A percentile compares a stretch with the other conserved stretches of the same genome.
These are phyloP conservation scores for Polyommatus iphigenia DNA, from an alignment of 2,888 invertebrate genomes.

Conservation along the genomic window DNA sequence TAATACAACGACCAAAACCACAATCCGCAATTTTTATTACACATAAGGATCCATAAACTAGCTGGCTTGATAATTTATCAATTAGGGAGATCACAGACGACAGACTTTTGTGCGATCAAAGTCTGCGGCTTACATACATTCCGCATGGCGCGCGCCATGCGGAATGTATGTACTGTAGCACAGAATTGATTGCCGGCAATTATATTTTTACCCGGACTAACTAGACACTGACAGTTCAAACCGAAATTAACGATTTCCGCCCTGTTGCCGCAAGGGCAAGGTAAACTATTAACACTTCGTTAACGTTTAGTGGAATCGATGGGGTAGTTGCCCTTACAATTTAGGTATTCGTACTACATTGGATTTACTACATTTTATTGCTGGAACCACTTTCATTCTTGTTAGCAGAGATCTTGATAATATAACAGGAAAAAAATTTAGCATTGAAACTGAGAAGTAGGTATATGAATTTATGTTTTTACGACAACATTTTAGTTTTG, in stretches of 20 bases:
- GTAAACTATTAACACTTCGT: conserved; percentile 3
- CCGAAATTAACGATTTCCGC: conserved; percentile 14
- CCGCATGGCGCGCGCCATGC: too few relatives aligned
- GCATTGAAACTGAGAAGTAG: too few relatives aligned
- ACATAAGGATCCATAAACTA: not conserved
- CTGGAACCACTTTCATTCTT: not conserved
- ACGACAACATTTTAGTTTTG: too few relatives aligned
- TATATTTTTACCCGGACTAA: conserved; percentile 14
- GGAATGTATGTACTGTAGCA: too few relatives aligned
- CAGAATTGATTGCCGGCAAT: not conserved
- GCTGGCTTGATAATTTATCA: not conserved
- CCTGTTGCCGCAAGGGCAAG: conserved; percentile 17
- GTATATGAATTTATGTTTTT: too few relatives aligned
- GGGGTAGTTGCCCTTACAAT: not conserved
- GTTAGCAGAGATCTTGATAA: not conserved
- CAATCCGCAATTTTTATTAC: not conserved
- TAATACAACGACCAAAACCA: not conserved
- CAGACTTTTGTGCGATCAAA: too few relatives aligned
- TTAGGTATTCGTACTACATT: not conserved
- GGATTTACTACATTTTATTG: not conserved
- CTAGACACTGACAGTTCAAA: conserved; percentile 21
- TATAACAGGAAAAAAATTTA: too few relatives aligned
- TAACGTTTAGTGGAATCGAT: not conserved
- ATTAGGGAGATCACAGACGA: too few relatives aligned
- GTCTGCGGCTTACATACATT: too few relatives aligned